Base-by-base conservation (phyloP, 2,113 vertebrate species). In the Noctilio leporinus region DNA sequence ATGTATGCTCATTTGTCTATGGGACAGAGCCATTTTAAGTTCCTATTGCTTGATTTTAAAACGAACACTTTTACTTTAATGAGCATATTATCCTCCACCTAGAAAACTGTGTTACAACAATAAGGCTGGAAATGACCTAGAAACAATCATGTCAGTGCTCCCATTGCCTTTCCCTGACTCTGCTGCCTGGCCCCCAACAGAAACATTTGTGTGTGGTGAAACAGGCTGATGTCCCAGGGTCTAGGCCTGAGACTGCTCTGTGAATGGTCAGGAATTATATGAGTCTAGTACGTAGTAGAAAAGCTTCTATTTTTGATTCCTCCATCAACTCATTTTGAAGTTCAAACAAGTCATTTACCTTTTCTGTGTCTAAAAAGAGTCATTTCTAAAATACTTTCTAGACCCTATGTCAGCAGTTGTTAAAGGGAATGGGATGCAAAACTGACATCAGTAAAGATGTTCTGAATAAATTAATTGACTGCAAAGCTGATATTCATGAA, bases 21-120 rank as follows among this genome's bases (percentile, higher is more conserved):
- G 73, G 15, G 77, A 55, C 22, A 67, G 28, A 96, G 49, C 17
- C 64, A 67, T 64, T 80, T 72, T 10, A 17, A 26, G 73, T 53
- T 84, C 45, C 53, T 64, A 49, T 6, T 65, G 94, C 76, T 95
- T 95, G 95, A 62, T 87, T 95, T 90, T 67, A 47, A 96, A 95
- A 95, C 12, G n/a, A 92, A 85, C 59, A 91, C 47, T 67, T 77
- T 40, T 62, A 73, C 85, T 93, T 91, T 83, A 93, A 96, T 86
- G 86, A 94, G 62, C 49, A 62, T 62, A 45, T 85, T 89, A 67
- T 75, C 62, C 76, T 67, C 84, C 47, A 64, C n/a, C 91, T 89
- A 80, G 78, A 91, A 96, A 86, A 91, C 38, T 16, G 33, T 69
- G 49, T 51, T 86, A 55, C 14, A 57, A 72, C 2, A 35, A 80